Evolutionary conservation across 2,113 vertebrate genomes (phyloP).

Genomic region (Oreochromis tanganicae): DNA sequence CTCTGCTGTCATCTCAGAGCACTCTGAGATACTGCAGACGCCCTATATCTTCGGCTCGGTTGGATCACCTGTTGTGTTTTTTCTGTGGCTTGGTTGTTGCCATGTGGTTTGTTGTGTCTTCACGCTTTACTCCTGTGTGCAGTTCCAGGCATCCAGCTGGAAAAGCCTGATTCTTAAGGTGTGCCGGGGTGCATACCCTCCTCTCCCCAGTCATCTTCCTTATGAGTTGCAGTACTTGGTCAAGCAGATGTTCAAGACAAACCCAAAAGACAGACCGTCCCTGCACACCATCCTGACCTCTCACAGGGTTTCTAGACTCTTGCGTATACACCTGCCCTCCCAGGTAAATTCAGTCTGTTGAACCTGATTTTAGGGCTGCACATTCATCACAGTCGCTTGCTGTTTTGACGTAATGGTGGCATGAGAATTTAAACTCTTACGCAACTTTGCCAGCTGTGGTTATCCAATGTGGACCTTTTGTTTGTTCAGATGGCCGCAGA

Average conservation of each 20-base stretch:
- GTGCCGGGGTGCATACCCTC: slow-evolving; percentile 81
- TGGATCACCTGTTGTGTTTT: not conserved
- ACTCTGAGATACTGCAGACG: not conserved
- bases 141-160: slow-evolving; percentile 94
- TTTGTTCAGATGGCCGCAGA: slow-evolving; percentile 42
- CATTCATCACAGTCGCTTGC: not conserved
- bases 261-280: slow-evolving; percentile 84
- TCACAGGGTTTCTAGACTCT: slow-evolving; percentile 68
- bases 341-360: slow-evolving; percentile 66
- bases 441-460: slow-evolving; percentile 9
- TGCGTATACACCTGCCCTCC: slow-evolving; percentile 63
- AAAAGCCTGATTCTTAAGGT: slow-evolving; percentile 91
- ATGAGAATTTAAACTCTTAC: slow-evolving; percentile 17
- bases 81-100: not conserved
- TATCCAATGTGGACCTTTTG: slow-evolving; percentile 23
- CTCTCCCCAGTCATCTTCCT: slow-evolving; percentile 82
- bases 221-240: slow-evolving; percentile 83
- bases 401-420: not conserved
- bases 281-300: slow-evolving; percentile 83
- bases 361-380: not conserved
- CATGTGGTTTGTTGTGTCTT: not conserved
- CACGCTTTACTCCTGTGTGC: not conserved
- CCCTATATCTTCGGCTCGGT: not conserved
- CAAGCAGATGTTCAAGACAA: slow-evolving; percentile 90
- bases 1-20: not conserved